A percentile compares a stretch with the other conserved stretches of the same genome.
These are phyloP conservation scores for Fragum whitleyi DNA, from an alignment of 2,888 invertebrate species.

Conservation along the genomic window DNA sequence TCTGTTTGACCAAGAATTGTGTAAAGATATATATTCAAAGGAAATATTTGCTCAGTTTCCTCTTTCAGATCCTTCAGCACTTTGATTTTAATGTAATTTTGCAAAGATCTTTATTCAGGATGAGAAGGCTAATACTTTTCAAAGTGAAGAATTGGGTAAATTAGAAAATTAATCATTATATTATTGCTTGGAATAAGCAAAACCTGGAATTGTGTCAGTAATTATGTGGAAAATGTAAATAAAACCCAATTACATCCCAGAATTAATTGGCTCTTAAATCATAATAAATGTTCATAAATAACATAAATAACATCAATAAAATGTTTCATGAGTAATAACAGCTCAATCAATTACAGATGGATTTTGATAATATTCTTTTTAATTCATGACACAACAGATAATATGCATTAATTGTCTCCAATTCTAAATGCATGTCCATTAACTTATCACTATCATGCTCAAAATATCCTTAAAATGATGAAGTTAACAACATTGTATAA, in stretches of 20 bases:
- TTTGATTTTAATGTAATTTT: no score
- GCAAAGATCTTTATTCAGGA: no score
- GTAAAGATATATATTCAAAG: no score
- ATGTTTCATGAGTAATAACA: background rate
- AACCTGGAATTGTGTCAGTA: background rate
- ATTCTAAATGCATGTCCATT: no score
- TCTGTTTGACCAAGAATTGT: no score
- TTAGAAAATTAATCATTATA: background rate
- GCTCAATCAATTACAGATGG: conserved; percentile 12
- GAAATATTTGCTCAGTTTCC: no score
- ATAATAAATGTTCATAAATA: conserved; percentile 15
- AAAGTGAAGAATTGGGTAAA: background rate
- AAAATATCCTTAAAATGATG: no score
- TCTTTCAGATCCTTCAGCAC: no score
- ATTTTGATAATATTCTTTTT: background rate
- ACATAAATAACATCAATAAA: conserved; percentile 14
- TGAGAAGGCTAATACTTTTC: no score
- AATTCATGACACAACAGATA: background rate
- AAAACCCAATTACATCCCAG: conserved; percentile 7
- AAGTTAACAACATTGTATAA: no score
- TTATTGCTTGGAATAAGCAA: background rate
- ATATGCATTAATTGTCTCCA: no score
- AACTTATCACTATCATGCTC: no score
- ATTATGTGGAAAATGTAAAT: conserved; percentile 8
- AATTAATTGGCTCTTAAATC: conserved; percentile 23